Percentiles rank a stretch among this genome's conserved stretches.
Evolutionary conservation across 1,140 invertebrate species (phyloP).

Genomic region (Formica selysi): DNA sequence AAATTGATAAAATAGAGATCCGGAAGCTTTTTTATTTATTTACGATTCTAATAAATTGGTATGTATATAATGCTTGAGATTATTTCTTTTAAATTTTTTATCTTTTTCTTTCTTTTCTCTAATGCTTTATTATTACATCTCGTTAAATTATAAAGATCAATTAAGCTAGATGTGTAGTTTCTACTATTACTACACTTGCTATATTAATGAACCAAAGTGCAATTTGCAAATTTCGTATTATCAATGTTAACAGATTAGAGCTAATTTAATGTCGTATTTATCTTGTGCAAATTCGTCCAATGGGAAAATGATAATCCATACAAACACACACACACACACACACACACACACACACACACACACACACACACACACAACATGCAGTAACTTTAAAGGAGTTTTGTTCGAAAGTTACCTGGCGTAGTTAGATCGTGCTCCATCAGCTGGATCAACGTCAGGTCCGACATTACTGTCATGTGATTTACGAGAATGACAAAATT

Average conservation of each 20-base stretch:
- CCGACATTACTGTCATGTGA: constrained; percentile 1
- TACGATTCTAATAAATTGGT: not conserved
- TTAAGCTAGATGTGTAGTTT: not conserved
- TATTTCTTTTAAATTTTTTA: not conserved
- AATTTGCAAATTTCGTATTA: not conserved
- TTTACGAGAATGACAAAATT: not conserved
- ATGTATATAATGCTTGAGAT: not conserved
- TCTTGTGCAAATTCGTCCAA: not conserved
- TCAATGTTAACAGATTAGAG: constrained; percentile 1
- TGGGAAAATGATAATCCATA: not conserved
- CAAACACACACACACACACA: too few species aligned
- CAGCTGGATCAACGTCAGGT: not conserved
- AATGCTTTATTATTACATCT: too few species aligned
- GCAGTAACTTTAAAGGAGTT: too few species aligned
- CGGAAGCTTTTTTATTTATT: not conserved
- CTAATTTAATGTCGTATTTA: not conserved
- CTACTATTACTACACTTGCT: not conserved
- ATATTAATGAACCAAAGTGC: not conserved
- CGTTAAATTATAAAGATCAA: not conserved
- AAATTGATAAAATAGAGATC: not conserved
- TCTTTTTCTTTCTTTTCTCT: not conserved
- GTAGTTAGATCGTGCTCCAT: not conserved
- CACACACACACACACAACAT: too few species aligned
- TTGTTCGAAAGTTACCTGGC: not conserved
- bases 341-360: too few species aligned